Evolutionary conservation across 2,888 invertebrate species (phyloP), one percentile per base, ranked within the genome.

Genomic region (Apodemia zela): DNA sequence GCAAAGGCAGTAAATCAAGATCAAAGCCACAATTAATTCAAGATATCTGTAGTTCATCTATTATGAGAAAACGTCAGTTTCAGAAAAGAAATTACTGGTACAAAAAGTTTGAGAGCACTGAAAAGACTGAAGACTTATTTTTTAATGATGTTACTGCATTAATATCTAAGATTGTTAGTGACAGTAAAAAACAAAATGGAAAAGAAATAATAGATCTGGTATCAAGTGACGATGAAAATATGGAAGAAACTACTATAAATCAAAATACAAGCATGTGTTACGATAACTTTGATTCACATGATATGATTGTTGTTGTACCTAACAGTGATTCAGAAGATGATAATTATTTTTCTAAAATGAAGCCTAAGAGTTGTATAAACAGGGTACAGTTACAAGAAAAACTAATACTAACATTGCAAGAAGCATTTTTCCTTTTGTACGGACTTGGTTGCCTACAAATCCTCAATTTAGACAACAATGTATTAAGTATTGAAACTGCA

Each of bases 341-440:
- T 66, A 87, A 93, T 72, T 94, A 94, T 80, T 93, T 95, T 78
- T 89, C 85, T 60, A 89, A 93, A 68, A 81, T 95, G 65, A 92
- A 92, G 72, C 93, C 94, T 11, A 87, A 89, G 73, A 93, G 94
- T 72, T 93, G 94, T 76, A 75, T 93, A 6, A 94, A 94, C 76
- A 91, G 88, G 72, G 93, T 93, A 69, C 92, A 93, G 65, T 72
- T 94, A 2, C 84, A 86, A 62, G 96, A 96, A 85, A 93, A 92
- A 25, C 82, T 96, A 6, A 92, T 94, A 75, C 82, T 97, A n/a
- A 93, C 94, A 2, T 87, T 94, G 61, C 95, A 96, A 82, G 97
- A 97, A 86, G 94, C 96, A 1, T 96, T 96, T 76, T 96, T 97
- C 71, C 85, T 97, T 25, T 84, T 93, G 49, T 94, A 93, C 77